These are phyloP conservation scores for Drosophila parthenogenetica DNA, from an alignment of 2,888 invertebrate genomes.

Conservation along the genomic window DNA sequence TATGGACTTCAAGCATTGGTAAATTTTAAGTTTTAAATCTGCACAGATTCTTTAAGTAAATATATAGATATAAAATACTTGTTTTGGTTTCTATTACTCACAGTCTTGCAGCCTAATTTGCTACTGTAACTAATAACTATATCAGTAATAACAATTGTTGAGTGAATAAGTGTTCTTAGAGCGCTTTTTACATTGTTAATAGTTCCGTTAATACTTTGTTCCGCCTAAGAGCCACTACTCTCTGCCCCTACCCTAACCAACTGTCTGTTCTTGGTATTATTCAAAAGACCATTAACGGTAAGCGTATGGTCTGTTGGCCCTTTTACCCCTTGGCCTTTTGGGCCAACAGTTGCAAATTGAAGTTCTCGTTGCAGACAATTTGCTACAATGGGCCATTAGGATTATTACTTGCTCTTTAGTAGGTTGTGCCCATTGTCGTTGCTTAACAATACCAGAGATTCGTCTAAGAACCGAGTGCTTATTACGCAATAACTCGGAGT, in stretches of 20 bases:
- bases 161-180: neutral
- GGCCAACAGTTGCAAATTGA: constrained; percentile 36
- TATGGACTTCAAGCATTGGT: constrained; percentile 9
- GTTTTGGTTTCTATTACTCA: neutral
- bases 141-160: constrained; percentile 12
- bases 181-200: constrained; percentile 13
- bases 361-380: constrained; percentile 47
- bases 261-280: constrained; percentile 15
- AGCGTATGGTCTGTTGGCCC: constrained; percentile 43
- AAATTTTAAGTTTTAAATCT: neutral
- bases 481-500: constrained; percentile 41
- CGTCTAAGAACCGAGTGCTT: constrained; percentile 30
- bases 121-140: constrained; percentile 15
- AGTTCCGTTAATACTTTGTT: constrained; percentile 29
- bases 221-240: constrained; percentile 24
- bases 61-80: too few species aligned
- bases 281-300: constrained; percentile 40
- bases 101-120: neutral
- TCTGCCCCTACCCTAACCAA: neutral
- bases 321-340: neutral
- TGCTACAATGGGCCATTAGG: constrained; percentile 56
- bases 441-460: constrained; percentile 41
- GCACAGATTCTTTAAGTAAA: neutral
- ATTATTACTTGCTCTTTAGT: constrained; percentile 39
- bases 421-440: constrained; percentile 43